phyloP scores from a whole-genome alignment of 2,888 invertebrate species.

The Asteroscopus sphinx region DNA sequence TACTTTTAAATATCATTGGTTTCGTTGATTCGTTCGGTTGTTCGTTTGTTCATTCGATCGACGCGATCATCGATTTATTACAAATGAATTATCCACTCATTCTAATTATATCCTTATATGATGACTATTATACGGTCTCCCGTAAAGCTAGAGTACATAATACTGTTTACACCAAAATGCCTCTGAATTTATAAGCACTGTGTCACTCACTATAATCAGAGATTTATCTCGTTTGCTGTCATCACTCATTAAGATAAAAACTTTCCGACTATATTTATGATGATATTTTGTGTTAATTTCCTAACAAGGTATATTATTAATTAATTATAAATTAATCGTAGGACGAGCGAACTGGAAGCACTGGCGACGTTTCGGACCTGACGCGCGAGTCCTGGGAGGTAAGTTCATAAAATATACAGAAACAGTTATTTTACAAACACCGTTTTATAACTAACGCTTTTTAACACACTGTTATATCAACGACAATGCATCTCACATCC shows the following conservation, averaged over 20 bases:
- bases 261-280: slow-evolving; percentile 31
- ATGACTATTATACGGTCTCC: not conserved
- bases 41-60: too few relatives aligned
- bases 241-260: slow-evolving; percentile 78
- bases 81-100: too few relatives aligned
- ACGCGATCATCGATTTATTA: too few relatives aligned
- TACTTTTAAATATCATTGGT: too few relatives aligned
- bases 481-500: slow-evolving; percentile 78
- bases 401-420: slow-evolving; percentile 77
- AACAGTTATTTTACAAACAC: slow-evolving; percentile 59
- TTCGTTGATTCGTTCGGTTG: too few relatives aligned
- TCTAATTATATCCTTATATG: too few relatives aligned
- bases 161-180: slow-evolving; percentile 10
- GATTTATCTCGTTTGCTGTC: slow-evolving; percentile 63
- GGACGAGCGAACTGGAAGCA: slow-evolving; percentile 91
- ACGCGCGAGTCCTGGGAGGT: slow-evolving; percentile 98
- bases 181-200: slow-evolving; percentile 43
- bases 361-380: slow-evolving; percentile 94
- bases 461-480: slow-evolving; percentile 72
- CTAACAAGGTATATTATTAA: slow-evolving; percentile 21
- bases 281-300: slow-evolving; percentile 20
- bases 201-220: slow-evolving; percentile 53
- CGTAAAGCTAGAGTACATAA: not conserved
- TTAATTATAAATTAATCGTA: slow-evolving; percentile 63
- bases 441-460: slow-evolving; percentile 69